Percentiles rank a stretch among this genome's conserved stretches.
phyloP scores from a whole-genome alignment of 2,797 vertebrate genomes.

The Sphenodon punctatus region DNA sequence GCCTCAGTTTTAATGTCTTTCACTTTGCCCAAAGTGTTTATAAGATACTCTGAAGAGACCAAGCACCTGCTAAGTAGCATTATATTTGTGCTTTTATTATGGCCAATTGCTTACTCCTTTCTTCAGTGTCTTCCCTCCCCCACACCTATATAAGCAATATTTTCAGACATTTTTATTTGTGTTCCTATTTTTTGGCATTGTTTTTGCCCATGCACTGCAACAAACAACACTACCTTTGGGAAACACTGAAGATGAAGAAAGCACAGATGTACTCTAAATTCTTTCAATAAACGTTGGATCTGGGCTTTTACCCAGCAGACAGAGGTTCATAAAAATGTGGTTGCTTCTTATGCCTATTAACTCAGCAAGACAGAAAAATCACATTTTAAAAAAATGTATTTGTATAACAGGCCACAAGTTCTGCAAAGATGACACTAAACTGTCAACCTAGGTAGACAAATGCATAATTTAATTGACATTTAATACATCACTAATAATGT shows the following conservation, averaged over 20 bases:
- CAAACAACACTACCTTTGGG: not conserved
- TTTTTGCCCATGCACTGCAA: no score
- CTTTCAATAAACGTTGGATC: not conserved
- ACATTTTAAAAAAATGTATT: not conserved
- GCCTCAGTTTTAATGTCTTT: no score
- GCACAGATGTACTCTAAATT: no score
- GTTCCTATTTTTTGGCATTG: no score
- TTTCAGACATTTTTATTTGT: no score
- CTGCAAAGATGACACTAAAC: not conserved
- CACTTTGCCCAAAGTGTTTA: no score
- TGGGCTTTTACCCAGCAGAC: not conserved
- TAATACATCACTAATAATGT: not conserved
- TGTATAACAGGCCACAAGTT: not conserved
- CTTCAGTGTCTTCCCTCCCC: no score
- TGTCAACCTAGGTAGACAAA: conserved; percentile 26
- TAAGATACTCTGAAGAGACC: no score
- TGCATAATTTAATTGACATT: conserved; percentile 4
- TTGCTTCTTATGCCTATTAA: not conserved
- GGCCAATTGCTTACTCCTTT: no score
- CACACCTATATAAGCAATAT: no score
- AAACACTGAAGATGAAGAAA: conserved; percentile 12
- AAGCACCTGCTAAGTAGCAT: no score
- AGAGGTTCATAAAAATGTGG: not conserved
- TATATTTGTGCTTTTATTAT: no score
- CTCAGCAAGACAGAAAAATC: conserved; percentile 1